phyloP scores from a whole-genome alignment of 2,797 vertebrate genomes.

The Pagetopsis macropterus region DNA sequence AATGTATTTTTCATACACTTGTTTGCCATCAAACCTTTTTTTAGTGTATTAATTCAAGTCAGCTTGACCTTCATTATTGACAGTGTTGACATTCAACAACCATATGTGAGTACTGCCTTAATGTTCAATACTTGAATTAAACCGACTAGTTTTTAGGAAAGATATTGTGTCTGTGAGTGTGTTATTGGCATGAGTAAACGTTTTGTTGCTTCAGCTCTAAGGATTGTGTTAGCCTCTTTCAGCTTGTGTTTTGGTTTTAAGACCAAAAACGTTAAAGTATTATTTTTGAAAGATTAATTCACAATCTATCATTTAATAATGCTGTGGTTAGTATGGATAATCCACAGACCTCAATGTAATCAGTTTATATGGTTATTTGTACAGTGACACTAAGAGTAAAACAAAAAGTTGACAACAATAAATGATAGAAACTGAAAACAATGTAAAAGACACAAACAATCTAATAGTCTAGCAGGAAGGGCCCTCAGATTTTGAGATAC shows the following conservation, averaged over 20 bases:
- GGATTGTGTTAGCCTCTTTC: no score
- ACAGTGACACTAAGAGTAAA: not conserved
- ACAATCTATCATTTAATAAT: not conserved
- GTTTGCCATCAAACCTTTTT: slow-evolving; percentile 1
- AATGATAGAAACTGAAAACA: not conserved
- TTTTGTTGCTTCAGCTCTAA: not conserved
- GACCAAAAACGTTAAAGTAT: not conserved
- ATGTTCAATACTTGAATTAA: slow-evolving; percentile 61
- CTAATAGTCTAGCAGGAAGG: no score
- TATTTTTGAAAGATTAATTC: not conserved
- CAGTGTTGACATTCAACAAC: slow-evolving; percentile 46
- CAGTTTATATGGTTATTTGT: not conserved
- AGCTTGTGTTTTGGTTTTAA: not conserved
- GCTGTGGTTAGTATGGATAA: not conserved
- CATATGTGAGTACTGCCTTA: slow-evolving; percentile 40
- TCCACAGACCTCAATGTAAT: not conserved
- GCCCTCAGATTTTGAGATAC: no score
- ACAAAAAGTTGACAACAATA: not conserved
- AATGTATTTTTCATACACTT: slow-evolving; percentile 35
- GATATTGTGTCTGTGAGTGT: slow-evolving; percentile 15
- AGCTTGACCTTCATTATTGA: slow-evolving; percentile 22
- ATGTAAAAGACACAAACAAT: no score
- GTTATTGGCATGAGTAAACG: not conserved
- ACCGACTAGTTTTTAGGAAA: slow-evolving; percentile 24
- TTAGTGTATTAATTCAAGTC: not conserved